phyloP scores from a whole-genome alignment of 2,888 invertebrate genomes.

The Myopa testacea region DNA sequence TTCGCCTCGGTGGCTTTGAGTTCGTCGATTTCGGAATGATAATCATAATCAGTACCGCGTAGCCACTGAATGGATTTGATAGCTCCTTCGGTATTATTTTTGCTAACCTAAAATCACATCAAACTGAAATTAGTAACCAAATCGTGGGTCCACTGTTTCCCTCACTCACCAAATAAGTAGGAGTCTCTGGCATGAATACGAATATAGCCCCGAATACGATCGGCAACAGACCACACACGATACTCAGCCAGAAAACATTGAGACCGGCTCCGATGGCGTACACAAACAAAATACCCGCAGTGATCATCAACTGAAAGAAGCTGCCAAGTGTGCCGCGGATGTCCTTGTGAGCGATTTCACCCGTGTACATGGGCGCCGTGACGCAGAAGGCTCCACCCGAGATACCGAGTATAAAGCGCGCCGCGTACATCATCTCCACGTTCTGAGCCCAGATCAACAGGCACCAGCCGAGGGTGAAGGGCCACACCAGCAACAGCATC shows the following conservation, averaged over 20 bases:
- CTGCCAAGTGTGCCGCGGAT: slow-evolving; percentile 88
- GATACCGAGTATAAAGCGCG: slow-evolving; percentile 65
- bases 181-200: slow-evolving; percentile 89
- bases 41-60: slow-evolving; percentile 78
- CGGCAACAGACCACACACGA: slow-evolving; percentile 67
- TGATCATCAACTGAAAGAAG: slow-evolving; percentile 88
- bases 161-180: slow-evolving; percentile 74
- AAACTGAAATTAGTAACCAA: background rate
- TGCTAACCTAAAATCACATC: slow-evolving; percentile 59
- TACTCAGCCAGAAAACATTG: slow-evolving; percentile 56
- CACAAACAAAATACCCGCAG: slow-evolving; percentile 82
- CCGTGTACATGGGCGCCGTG: slow-evolving; percentile 85
- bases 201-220: slow-evolving; percentile 78
- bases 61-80: slow-evolving; percentile 77
- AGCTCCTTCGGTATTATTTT: slow-evolving; percentile 76
- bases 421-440: slow-evolving; percentile 61
- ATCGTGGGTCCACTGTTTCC: background rate
- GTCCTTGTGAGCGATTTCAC: slow-evolving; percentile 86
- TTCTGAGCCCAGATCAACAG: slow-evolving; percentile 82
- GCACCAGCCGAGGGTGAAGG: slow-evolving; percentile 82
- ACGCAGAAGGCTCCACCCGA: slow-evolving; percentile 83
- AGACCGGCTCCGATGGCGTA: slow-evolving; percentile 74
- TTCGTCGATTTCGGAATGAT: slow-evolving; percentile 74
- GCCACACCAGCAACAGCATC: slow-evolving; percentile 69
- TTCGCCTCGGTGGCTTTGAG: slow-evolving; percentile 72